Base-by-base conservation (phyloP, 2,113 vertebrate species). In the Carassius gibelio region DNA sequence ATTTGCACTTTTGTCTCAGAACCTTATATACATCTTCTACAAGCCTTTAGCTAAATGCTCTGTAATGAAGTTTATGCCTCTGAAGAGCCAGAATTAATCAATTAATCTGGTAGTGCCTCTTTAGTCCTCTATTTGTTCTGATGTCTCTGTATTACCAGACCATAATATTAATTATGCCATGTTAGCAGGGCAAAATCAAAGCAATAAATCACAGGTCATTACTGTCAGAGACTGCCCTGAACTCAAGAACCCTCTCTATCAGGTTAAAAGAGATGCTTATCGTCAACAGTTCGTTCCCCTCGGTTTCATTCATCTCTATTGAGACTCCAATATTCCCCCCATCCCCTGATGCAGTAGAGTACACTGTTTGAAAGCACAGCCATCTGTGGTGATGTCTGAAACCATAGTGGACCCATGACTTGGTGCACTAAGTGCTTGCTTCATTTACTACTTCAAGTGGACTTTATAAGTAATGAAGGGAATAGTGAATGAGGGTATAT, bases 151-250 rank as follows among this genome's bases (percentile, higher is more conserved):
- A 8, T 59, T 57, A 68, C 21, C 45, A 69, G 62, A 21, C 62
- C 50, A 0, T 55, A 52, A 55, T 34, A 55, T 55, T 11, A 52
- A 69, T 69, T 34, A 9, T 9, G 55, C 75, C 23, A 50, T 36
- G 62, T 34, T 81, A 52, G 62, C 62, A 69, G 77, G 61, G 81
- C 38, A 59, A 50, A 88, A 89, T 89, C 77, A 85, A 84, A 89
- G 87, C 88, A 7, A 42, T 92, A 89, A 87, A 92, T 92, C 90
- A 92, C 78, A 0, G 72, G 61, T 85, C 78, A 86, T 92, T 91
- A 90, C 83, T 87, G 88, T 90, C 88, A 82, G 68, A 5, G 7
- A 38, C 83, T 83, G 75, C 80, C 82, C 81, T 81, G 50, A 81
- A 88, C 89, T 90, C 88, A 84, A 87, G 86, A 88, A 87, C 74